A percentile compares a stretch with the other conserved stretches of the same genome.
Evolutionary conservation across 2,797 vertebrate species (phyloP).

Genomic region (Erpetoichthys calabaricus): DNA sequence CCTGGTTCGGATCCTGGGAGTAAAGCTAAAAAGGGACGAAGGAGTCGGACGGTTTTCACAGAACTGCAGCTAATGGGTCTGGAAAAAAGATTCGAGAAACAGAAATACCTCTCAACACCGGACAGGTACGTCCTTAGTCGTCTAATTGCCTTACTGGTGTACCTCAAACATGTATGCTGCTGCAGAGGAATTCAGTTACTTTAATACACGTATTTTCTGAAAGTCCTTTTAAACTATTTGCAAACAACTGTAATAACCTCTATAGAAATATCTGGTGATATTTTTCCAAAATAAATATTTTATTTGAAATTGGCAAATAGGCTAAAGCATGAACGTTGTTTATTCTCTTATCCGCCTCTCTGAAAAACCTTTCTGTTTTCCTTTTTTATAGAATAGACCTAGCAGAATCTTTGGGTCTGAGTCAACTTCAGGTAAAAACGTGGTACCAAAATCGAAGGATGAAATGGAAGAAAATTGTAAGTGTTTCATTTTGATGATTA

Average conservation of each 20-base stretch:
- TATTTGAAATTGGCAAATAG: too few species aligned
- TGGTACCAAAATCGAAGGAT: conserved; percentile 98
- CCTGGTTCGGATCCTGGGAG: conserved; percentile 50
- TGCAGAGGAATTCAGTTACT: too few species aligned
- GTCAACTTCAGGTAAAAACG: conserved; percentile 95
- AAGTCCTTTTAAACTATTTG: neutral
- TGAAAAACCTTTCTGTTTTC: conserved; percentile 9
- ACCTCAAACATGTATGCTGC: neutral
- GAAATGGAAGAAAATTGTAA: conserved; percentile 99
- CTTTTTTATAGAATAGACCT: conserved; percentile 78
- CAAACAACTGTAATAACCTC: neutral
- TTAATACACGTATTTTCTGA: too few species aligned
- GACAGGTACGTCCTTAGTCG: conserved; percentile 61
- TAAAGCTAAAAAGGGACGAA: conserved; percentile 84
- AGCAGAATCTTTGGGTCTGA: conserved; percentile 90
- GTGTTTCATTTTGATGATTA: conserved; percentile 26
- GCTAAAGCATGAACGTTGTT: too few species aligned
- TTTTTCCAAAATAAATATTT: too few species aligned
- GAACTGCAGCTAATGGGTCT: conserved; percentile 95
- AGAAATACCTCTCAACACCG: conserved; percentile 94
- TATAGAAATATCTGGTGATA: neutral
- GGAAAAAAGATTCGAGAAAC: conserved; percentile 97
- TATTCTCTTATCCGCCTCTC: too few species aligned
- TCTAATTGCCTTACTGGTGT: too few species aligned
- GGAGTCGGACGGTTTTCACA: conserved; percentile 93